Conservation (phyloP, 2,113 vertebrate genomes). For the Paraplagusia blochii region DNA sequence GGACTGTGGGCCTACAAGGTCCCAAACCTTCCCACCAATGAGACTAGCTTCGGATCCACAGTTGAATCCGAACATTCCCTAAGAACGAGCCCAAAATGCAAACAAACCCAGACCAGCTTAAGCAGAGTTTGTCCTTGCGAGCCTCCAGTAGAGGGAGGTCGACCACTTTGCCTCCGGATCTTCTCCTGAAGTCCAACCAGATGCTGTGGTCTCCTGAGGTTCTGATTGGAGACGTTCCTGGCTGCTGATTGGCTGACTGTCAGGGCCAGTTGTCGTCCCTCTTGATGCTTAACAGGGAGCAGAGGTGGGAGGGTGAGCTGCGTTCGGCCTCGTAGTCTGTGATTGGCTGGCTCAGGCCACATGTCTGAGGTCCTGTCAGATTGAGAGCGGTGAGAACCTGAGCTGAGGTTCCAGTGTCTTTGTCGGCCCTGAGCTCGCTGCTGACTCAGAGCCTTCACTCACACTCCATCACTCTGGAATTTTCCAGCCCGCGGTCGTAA, state of each 20-base stretch:
- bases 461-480: slow-evolving; percentile 49
- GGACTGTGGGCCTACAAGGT: no score
- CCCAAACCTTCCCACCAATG: no score
- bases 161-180: no score
- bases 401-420: background rate
- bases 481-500: slow-evolving; percentile 59
- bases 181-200: no score
- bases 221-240: no score
- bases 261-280: slow-evolving; percentile 20
- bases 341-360: slow-evolving; percentile 56
- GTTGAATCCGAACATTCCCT: no score
- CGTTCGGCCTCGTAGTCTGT: slow-evolving; percentile 56
- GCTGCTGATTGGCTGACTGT: slow-evolving; percentile 2
- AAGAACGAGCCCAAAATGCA: no score
- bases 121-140: no score
- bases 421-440: background rate
- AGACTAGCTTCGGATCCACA: no score
- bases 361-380: slow-evolving; percentile 51
- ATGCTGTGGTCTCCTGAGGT: no score
- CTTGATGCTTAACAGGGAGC: slow-evolving; percentile 59
- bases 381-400: background rate
- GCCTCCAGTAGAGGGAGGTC: no score
- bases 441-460: slow-evolving; percentile 22
- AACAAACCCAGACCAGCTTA: no score
- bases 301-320: slow-evolving; percentile 53